Evolutionary conservation across 2,113 vertebrate genomes (phyloP).

Genomic region (Ranitomeya imitator): DNA sequence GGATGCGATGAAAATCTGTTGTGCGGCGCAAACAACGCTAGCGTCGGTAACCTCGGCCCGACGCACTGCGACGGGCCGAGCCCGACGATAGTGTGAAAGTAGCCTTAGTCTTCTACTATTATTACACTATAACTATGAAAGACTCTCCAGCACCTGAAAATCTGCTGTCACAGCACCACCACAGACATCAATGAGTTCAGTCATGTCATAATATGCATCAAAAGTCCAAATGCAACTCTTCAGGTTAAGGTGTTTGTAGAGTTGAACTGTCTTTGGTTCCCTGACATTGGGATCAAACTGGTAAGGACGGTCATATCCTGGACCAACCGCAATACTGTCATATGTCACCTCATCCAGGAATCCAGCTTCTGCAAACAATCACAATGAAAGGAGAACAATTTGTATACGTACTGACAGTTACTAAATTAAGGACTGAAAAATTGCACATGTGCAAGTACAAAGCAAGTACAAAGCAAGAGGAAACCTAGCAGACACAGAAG

Average conservation of each 20-base stretch:
- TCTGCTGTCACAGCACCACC: conserved; percentile 93
- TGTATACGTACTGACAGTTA: no score
- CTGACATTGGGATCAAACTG: conserved; percentile 87
- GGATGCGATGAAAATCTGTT: no score
- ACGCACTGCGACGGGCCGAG: no score
- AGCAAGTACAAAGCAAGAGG: neutral
- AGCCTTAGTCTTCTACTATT: no score
- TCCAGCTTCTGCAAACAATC: conserved; percentile 77
- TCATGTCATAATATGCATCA: conserved; percentile 96
- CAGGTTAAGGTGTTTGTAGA: conserved; percentile 95
- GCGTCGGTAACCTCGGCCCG: no score
- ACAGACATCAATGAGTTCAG: conserved; percentile 93
- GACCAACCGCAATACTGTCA: conserved; percentile 81
- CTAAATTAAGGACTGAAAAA: neutral
- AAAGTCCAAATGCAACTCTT: conserved; percentile 99
- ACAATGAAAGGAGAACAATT: no score
- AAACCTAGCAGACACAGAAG: neutral
- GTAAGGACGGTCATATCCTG: conserved; percentile 91
- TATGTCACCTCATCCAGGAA: conserved; percentile 87
- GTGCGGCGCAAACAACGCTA: no score
- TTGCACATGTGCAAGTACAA: neutral
- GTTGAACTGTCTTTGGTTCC: conserved; percentile 86
- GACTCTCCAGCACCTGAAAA: conserved; percentile 83
- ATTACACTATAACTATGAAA: no score
- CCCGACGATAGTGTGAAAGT: no score